These are phyloP conservation scores for Conops quadrifasciatus DNA, from an alignment of 2,888 invertebrate species.

Conservation along the genomic window DNA sequence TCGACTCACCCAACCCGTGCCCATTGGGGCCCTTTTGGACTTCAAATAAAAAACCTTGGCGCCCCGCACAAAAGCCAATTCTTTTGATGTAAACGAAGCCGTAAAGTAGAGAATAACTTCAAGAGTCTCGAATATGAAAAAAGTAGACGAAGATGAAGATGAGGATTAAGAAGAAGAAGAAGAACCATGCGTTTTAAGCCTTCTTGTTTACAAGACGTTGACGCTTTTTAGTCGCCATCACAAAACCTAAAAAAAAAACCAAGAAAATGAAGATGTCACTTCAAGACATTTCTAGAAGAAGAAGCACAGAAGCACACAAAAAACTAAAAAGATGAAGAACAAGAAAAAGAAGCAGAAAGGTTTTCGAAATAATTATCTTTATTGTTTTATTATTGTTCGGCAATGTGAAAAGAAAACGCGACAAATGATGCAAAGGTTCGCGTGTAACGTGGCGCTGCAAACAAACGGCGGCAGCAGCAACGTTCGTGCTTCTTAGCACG, in stretches of 20 bases:
- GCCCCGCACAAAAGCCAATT: conserved; percentile 10
- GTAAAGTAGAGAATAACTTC: conserved; percentile 28
- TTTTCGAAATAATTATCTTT: no score
- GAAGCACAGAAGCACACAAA: no score
- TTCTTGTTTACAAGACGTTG: background rate
- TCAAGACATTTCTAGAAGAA: no score
- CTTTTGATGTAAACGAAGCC: conserved; percentile 33
- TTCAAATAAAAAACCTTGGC: background rate
- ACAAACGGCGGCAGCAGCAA: background rate
- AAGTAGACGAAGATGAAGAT: no score
- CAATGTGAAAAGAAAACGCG: background rate
- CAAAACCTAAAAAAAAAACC: no score
- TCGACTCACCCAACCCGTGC: no score
- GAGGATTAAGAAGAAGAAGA: background rate
- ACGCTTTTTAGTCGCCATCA: background rate
- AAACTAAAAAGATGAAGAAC: no score
- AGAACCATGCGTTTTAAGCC: background rate
- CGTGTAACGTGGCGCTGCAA: background rate
- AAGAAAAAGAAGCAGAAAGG: no score
- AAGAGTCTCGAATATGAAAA: conserved; percentile 33
- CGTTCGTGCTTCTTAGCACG: background rate
- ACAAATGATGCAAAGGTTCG: background rate
- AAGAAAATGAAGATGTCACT: no score
- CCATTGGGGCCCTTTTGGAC: no score
- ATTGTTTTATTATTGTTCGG: no score